Evolutionary conservation across 2,888 invertebrate genomes (phyloP), one percentile per base, ranked within the genome.

Genomic region (Augiades crinisus): DNA sequence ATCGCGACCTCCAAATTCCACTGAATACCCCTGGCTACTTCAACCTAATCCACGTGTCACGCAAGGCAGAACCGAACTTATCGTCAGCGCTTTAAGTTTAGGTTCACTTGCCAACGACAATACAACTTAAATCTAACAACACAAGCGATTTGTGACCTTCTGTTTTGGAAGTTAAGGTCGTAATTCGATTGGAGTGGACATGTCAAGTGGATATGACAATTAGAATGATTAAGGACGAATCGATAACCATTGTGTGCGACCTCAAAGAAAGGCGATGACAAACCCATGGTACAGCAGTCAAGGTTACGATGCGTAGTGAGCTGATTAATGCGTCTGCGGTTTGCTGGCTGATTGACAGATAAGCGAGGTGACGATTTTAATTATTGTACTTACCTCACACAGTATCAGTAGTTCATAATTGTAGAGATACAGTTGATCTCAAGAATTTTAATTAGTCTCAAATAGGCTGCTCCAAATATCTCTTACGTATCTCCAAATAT

Each of bases 1-100:
- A 77, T 76, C 68, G 70, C 68, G 87, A 80, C 87, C 86, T 86
- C 85, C 86, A 86, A 88, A 88, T 82, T 81, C 81, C 81, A 70
- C 85, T 81, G 83, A 83, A 83, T 84, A 75, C 57, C 38, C 47
- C 44, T 31, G 38, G 37, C 52, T 51, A 10, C 46, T 46, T 21
- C 31, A 36, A 33, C 13, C 37, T 31, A 45, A 52, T 27, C 12
- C 27, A 30, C 37, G 21, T n/a, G 5, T 1, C 6, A 8, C 4
- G n/a, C 30, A 37, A 44, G 5, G 21, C 10, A 37, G 10, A 16
- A 12, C 8, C 19, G 8, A 10, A 1, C 37, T 37, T 12, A 21
- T 6, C 10, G 10, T 10, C 10, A 10, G 27, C 2, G 3, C 10
- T 10, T 2, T 22, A 0, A 45, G 36, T 41, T 24, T 6, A n/a